Conservation (phyloP, 2,113 vertebrate genomes). For the Nesoenas mayeri region DNA sequence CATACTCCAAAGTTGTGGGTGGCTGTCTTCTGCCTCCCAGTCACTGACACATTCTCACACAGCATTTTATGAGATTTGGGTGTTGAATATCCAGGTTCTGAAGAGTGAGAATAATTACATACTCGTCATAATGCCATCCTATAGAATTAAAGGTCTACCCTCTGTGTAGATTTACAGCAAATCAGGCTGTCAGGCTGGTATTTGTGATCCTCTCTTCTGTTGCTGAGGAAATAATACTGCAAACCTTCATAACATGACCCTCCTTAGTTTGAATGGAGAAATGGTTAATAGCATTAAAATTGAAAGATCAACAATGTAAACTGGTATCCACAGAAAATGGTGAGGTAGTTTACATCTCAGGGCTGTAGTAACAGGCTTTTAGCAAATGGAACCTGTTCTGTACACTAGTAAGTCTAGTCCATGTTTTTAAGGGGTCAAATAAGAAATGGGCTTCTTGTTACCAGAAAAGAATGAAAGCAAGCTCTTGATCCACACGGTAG, state of each 20-base stretch:
- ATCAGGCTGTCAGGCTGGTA: not conserved
- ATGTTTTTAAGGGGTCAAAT: not conserved
- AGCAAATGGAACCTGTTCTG: not conserved
- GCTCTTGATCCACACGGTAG: not conserved
- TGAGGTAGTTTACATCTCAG: not conserved
- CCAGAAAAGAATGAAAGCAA: not conserved
- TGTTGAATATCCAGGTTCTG: not conserved
- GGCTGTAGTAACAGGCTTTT: not conserved
- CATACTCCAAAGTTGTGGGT: not conserved
- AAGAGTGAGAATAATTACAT: not conserved
- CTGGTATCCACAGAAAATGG: not conserved
- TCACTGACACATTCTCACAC: not conserved
- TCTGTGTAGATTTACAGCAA: not conserved
- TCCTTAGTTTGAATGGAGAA: not conserved
- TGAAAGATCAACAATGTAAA: not conserved
- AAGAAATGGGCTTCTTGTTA: constrained; percentile 12
- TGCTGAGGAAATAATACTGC: not conserved
- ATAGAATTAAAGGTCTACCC: not conserved
- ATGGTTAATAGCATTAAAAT: not conserved
- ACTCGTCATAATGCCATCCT: not conserved
- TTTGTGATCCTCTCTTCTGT: not conserved
- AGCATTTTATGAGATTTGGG: not conserved
- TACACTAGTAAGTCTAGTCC: not conserved
- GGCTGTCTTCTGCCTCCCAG: not conserved
- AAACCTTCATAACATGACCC: not conserved